Evolutionary conservation across 2,113 vertebrate species (phyloP), one percentile per base, ranked within the genome.

Genomic region (Vulpes lagopus): DNA sequence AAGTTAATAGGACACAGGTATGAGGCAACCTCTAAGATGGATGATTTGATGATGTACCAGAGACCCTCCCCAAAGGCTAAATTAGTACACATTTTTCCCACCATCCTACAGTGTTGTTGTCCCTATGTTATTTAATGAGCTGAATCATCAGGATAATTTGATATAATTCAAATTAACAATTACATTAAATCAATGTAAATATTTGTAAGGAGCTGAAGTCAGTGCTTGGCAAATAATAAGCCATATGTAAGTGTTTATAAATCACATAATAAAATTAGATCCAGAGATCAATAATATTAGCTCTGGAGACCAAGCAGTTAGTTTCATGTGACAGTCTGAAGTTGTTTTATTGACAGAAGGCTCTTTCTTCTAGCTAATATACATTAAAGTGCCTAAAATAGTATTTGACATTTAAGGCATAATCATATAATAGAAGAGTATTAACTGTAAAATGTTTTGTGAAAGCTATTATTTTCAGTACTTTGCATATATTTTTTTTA

Each of bases 181-280:
- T 49, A 19, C 27, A 53, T 51, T 55, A 87, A 65, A 60, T 85
- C 27, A 32, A 16, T 49, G 19, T 71, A 87, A 95, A n/a, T 53
- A 67, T 87, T 60, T 89, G 4, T 38, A 92, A 73, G 62, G n/a
- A 27, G 1, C 51, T 79, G 49, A 79, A 91, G 14, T 69, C 22
- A 83, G 15, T 69, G 38, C 17, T 27, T 59, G 30, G 81, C 49
- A 78, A 87, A 49, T 30, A 32, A 12, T 76, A 60, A 73, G 8
- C 19, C 43, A 0, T 35, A 25, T n/a, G 11, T 35, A 59, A 81
- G 25, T 71, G 2, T 53, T 73, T 74, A 14, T 89, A 67, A 93
- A 15, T 88, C 62, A 81, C 84, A 22, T 62, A 95, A 94, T 74
- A 64, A 71, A 84, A 89, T 92, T 89, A 53, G 5, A 86, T 86